Evolutionary conservation across 2,113 vertebrate genomes (phyloP).

Genomic region (Leptocoma aspasia): DNA sequence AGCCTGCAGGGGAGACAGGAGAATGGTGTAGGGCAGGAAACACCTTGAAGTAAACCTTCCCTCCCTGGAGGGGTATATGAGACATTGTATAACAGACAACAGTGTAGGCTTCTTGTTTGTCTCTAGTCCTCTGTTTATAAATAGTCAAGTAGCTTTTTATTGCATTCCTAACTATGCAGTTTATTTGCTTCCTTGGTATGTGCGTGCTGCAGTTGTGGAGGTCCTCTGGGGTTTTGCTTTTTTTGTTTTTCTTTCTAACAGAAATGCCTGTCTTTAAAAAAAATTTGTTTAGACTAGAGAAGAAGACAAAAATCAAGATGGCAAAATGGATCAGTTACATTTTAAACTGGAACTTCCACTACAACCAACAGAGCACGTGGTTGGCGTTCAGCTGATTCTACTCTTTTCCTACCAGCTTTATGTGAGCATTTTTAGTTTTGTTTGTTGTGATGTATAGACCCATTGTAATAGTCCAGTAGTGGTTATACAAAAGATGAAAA

Average conservation of each 20-base stretch:
- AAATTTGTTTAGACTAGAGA: slow-evolving; percentile 79
- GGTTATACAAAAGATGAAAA: background rate
- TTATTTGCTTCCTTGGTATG: background rate
- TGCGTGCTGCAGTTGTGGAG: background rate
- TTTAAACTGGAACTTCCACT: slow-evolving; percentile 85
- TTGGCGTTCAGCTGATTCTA: slow-evolving; percentile 87
- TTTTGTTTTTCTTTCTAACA: background rate
- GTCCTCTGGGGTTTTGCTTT: background rate
- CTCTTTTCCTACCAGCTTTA: slow-evolving; percentile 91
- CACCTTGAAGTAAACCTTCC: background rate
- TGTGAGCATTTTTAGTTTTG: slow-evolving; percentile 69
- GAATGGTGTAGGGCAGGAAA: background rate
- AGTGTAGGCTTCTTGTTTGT: background rate
- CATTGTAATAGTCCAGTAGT: background rate
- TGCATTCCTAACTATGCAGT: background rate
- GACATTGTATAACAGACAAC: background rate
- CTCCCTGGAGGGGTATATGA: background rate
- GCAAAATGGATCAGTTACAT: slow-evolving; percentile 82
- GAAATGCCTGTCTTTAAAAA: background rate
- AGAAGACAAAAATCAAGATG: slow-evolving; percentile 89
- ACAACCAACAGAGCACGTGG: slow-evolving; percentile 79
- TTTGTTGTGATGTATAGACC: background rate
- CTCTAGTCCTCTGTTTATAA: background rate
- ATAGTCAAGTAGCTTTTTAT: background rate
- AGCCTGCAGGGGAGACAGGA: background rate